A percentile compares a stretch with the other conserved stretches of the same genome.
These are phyloP conservation scores for Chlamydotis undulata DNA, from an alignment of 2,113 vertebrate species.

Conservation along the genomic window DNA sequence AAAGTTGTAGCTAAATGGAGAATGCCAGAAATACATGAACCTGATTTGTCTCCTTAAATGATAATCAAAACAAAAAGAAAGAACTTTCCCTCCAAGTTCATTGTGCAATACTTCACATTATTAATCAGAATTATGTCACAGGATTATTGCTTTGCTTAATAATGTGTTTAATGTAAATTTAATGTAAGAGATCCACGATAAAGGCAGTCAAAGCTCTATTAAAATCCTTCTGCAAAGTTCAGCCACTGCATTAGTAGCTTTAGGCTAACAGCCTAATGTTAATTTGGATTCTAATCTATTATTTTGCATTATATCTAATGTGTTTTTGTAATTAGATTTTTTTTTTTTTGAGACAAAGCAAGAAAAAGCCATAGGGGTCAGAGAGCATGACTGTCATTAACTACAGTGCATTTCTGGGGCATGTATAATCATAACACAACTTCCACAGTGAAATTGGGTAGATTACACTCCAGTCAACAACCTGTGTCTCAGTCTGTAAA, in stretches of 20 bases:
- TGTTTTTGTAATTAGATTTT: conserved; percentile 41
- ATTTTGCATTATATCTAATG: conserved; percentile 32
- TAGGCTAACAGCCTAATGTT: conserved; percentile 43
- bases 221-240: conserved; percentile 51
- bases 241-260: conserved; percentile 32
- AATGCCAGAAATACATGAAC: not conserved
- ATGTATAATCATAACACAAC: not conserved
- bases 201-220: conserved; percentile 54
- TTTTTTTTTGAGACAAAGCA: not conserved
- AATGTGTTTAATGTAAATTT: conserved; percentile 67
- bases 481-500: not conserved
- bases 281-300: conserved; percentile 36
- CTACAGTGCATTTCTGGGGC: conserved; percentile 8
- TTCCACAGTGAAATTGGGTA: not conserved
- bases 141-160: conserved; percentile 61
- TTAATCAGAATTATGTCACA: conserved; percentile 51
- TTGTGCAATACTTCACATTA: conserved; percentile 25
- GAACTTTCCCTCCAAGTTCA: conserved; percentile 17
- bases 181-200: conserved; percentile 57
- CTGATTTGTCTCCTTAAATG: not conserved
- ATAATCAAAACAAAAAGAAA: conserved; percentile 6
- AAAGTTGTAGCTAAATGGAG: not conserved
- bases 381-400: conserved; percentile 31
- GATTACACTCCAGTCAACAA: conserved; percentile 5
- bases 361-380: not conserved